Evolutionary conservation across 2,888 invertebrate genomes (phyloP).

Genomic region (Euclidia mi): DNA sequence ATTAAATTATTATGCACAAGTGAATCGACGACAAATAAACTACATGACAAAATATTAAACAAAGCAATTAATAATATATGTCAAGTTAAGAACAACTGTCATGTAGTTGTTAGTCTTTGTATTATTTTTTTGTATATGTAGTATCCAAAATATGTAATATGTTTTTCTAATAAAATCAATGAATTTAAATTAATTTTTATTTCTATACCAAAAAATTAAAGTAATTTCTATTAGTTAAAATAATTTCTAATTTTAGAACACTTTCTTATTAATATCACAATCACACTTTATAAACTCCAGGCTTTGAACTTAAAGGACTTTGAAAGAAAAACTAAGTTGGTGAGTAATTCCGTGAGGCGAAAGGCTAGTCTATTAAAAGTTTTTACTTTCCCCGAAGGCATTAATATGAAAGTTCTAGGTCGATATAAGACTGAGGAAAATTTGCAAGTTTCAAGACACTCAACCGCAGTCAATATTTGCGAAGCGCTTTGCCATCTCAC

Average conservation of each 20-base stretch:
- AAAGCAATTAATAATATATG: background rate
- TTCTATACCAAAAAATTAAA: background rate
- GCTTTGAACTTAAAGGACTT: slow-evolving; percentile 29
- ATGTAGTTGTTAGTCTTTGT: slow-evolving; percentile 39
- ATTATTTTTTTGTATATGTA: slow-evolving; percentile 47
- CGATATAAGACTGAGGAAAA: slow-evolving; percentile 59
- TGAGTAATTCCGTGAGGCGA: slow-evolving; percentile 39
- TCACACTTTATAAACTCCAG: slow-evolving; percentile 13
- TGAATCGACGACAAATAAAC: slow-evolving; percentile 32
- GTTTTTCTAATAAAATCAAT: slow-evolving; percentile 48
- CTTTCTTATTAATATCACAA: slow-evolving; percentile 8
- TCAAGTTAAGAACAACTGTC: slow-evolving; percentile 20
- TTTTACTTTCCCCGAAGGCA: slow-evolving; percentile 51
- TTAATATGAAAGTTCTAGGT: slow-evolving; percentile 57
- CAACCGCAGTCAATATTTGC: slow-evolving; percentile 74
- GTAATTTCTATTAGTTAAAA: background rate
- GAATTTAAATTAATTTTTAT: slow-evolving; percentile 21
- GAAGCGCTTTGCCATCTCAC: slow-evolving; percentile 68
- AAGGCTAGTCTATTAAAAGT: slow-evolving; percentile 57
- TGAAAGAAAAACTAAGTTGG: slow-evolving; percentile 43
- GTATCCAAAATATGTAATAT: slow-evolving; percentile 46
- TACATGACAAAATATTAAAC: slow-evolving; percentile 29
- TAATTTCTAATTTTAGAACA: background rate
- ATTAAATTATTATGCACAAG: slow-evolving; percentile 59
- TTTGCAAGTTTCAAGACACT: slow-evolving; percentile 65